These are phyloP conservation scores for Myiotriccus ornatus DNA, from an alignment of 2,797 vertebrate genomes.

Conservation along the genomic window DNA sequence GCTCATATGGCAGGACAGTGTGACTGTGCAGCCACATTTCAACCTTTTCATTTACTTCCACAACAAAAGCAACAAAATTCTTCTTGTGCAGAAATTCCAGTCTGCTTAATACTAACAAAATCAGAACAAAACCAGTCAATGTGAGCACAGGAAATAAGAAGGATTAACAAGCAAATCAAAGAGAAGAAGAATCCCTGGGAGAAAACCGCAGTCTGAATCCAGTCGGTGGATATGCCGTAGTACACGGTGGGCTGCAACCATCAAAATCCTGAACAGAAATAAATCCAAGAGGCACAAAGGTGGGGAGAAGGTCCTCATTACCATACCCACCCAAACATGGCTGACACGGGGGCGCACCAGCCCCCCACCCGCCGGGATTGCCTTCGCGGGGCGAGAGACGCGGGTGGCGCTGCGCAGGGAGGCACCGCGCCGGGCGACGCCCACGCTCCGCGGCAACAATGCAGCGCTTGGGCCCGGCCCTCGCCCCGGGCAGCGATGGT, in stretches of 20 bases:
- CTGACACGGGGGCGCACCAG: not conserved
- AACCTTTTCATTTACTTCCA: not conserved
- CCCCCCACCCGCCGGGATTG: not conserved
- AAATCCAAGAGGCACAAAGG: not conserved
- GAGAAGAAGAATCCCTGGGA: not conserved
- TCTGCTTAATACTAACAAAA: not conserved
- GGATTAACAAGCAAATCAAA: not conserved
- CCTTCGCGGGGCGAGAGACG: not conserved
- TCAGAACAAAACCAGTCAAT: not conserved
- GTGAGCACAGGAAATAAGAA: not conserved
- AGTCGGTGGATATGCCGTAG: not conserved
- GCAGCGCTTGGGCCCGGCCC: not conserved
- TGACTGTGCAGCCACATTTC: not conserved
- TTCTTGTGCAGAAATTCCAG: not conserved
- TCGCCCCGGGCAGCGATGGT: fast-evolving
- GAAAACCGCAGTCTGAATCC: not conserved
- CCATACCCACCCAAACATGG: conserved; percentile 34
- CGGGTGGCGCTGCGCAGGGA: not conserved
- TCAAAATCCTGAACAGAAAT: not conserved
- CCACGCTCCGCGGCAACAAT: not conserved
- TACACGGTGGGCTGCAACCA: not conserved
- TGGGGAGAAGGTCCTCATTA: conserved; percentile 30
- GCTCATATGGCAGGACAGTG: not conserved
- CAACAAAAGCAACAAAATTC: not conserved
- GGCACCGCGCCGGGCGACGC: not conserved